phyloP scores from a whole-genome alignment of 2,888 invertebrate species.

The Myopa testacea region DNA sequence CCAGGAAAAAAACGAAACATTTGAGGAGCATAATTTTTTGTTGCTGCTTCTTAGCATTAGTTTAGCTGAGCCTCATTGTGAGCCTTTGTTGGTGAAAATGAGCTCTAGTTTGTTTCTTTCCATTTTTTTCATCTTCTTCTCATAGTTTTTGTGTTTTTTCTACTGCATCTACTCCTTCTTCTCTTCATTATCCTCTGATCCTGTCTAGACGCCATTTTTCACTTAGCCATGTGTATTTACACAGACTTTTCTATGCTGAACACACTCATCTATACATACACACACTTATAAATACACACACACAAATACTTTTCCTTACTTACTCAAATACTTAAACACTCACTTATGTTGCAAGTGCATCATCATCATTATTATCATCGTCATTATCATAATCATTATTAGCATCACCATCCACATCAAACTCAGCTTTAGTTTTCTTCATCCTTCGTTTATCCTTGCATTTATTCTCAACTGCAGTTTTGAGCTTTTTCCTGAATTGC shows the following conservation, averaged over 20 bases:
- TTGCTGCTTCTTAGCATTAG: not conserved
- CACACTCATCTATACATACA: not conserved
- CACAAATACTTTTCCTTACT: not conserved
- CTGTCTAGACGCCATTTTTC: slow-evolving; percentile 43
- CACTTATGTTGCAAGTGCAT: slow-evolving; percentile 23
- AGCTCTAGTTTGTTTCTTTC: not conserved
- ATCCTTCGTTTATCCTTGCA: not conserved
- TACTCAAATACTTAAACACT: slow-evolving; percentile 3
- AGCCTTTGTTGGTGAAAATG: not conserved
- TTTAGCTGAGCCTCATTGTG: slow-evolving; percentile 6
- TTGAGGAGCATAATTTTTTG: no score
- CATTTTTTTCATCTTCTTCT: not conserved
- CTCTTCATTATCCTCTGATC: slow-evolving; percentile 10
- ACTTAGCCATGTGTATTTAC: slow-evolving; percentile 18
- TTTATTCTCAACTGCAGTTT: slow-evolving; percentile 7
- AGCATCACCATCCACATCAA: slow-evolving; percentile 4
- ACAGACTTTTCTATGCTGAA: slow-evolving; percentile 4
- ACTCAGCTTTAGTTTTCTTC: not conserved
- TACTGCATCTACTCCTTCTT: not conserved
- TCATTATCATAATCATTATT: slow-evolving; percentile 7
- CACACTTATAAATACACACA: not conserved
- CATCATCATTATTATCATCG: slow-evolving; percentile 8
- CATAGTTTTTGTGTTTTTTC: slow-evolving; percentile 8
- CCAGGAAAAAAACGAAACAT: no score
- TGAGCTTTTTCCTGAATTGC: not conserved